phyloP scores from a whole-genome alignment of 2,888 invertebrate species.

The Cryptophagus acutangulus region DNA sequence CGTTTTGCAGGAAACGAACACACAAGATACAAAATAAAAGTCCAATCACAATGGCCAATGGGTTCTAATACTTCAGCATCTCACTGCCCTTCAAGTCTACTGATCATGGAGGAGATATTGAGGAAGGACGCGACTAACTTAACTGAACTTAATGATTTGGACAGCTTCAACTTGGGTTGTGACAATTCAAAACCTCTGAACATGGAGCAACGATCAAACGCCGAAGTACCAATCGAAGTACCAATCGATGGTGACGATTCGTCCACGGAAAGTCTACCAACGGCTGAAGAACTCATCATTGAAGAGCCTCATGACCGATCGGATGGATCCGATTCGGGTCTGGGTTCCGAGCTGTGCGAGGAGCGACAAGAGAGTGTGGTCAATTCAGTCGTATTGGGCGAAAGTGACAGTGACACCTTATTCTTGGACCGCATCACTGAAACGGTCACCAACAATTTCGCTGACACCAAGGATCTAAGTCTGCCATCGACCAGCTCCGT shows the following conservation, averaged over 20 bases:
- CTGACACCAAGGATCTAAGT: constrained; percentile 23
- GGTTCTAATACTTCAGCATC: too few relatives aligned
- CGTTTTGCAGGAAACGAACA: too few relatives aligned
- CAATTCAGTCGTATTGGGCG: constrained; percentile 30
- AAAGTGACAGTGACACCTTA: constrained; percentile 52
- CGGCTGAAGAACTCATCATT: constrained; percentile 52
- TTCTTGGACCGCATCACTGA: constrained; percentile 48
- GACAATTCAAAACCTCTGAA: constrained; percentile 34
- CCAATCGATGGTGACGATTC: constrained; percentile 58
- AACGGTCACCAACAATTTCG: constrained; percentile 21
- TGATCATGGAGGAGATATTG: neutral
- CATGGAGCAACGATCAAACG: constrained; percentile 34
- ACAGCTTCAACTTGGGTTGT: constrained; percentile 26
- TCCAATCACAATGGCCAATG: too few relatives aligned
- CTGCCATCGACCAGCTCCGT: constrained; percentile 27
- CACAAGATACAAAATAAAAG: too few relatives aligned
- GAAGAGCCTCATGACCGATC: constrained; percentile 63
- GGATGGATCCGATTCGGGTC: constrained; percentile 79
- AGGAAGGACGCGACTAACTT: constrained; percentile 6
- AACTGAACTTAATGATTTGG: constrained; percentile 25
- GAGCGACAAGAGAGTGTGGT: constrained; percentile 47
- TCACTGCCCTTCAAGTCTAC: too few relatives aligned
- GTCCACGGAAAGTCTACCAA: constrained; percentile 57
- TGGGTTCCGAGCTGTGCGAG: constrained; percentile 70
- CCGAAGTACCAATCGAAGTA: constrained; percentile 27